These are phyloP conservation scores for Araneus ventricosus DNA, from an alignment of 1,140 invertebrate species.

Conservation along the genomic window DNA sequence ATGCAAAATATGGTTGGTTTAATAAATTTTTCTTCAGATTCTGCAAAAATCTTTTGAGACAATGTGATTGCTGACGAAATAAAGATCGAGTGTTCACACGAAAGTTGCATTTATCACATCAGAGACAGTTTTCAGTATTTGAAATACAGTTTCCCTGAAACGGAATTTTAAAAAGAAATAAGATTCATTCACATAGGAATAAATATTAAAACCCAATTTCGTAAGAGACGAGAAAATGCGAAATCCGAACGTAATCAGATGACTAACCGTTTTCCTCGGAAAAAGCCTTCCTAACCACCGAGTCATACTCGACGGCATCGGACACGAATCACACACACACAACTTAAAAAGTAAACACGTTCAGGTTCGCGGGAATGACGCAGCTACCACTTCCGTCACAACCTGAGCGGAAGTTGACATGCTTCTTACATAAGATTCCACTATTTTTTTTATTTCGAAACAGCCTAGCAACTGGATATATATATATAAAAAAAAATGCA, in stretches of 20 bases:
- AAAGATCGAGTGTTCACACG: no score
- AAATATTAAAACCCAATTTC: no score
- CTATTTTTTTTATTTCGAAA: not conserved
- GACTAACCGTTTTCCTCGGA: not conserved
- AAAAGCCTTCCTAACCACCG: not conserved
- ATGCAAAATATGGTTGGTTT: no score
- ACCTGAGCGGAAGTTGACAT: conserved; percentile 5
- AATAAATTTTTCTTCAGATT: no score
- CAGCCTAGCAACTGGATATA: not conserved
- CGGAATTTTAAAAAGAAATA: no score
- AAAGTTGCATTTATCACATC: no score
- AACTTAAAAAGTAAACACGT: conserved; percentile 8
- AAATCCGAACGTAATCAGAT: conserved; percentile 6
- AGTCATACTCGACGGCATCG: not conserved
- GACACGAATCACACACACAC: not conserved
- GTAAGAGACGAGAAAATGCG: not conserved
- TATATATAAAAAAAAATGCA: no score
- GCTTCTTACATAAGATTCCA: not conserved
- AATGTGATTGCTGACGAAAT: no score
- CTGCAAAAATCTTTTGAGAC: no score
- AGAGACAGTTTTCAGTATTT: no score
- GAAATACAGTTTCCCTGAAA: no score
- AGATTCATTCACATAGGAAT: no score
- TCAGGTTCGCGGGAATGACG: not conserved
- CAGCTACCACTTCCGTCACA: not conserved